Base-by-base conservation (phyloP, 1,140 invertebrate genomes). In the Drosophila azteca region DNA sequence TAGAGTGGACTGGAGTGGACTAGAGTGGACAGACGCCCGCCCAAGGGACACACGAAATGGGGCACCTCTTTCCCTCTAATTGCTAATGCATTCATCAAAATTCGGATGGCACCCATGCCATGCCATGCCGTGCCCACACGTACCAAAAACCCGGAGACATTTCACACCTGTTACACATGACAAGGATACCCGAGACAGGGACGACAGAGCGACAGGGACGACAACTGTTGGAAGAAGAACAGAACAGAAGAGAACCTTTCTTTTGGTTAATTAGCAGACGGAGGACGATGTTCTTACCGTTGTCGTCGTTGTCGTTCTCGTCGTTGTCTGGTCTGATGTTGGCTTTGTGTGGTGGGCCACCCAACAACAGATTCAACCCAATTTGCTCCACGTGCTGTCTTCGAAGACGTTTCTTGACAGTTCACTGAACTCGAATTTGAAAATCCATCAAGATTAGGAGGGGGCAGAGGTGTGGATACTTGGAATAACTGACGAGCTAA, bases 341-440 rank as follows among this genome's bases (percentile, higher is more conserved):
- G 31, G 31, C 31, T 35, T 11, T 35, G 35, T 39, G 4, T 39
- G 35, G 11, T 39, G 35, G 35, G 31, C 8, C 31, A 31, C 31
- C 44, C 1, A 20, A 1, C 1, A 20, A 1, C 17, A 20, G 17
- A 20, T 26, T 60, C 26, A 60, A 48, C 39, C 54, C 50, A 31
- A 22, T 61, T 76, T 52, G 9, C 17, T 5, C 39, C 15, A 58
- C 58, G 53, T 67, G 60, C 43, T 52, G 49, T 59, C 53, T 50
- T 62, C 65, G 35, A 58, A 45, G 20, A 58, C 52, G 35, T 75
- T 66, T 65, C 46, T 66, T 77, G 64, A 58, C 82, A 69, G 82
- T 87, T 87, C 81, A 80, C 39, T 78, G 81, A 85, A 87, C 82
- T 35, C 52, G 22, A 62, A 45, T 35, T 71, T 67, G 64, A 61